Evolutionary conservation across 2,797 vertebrate genomes (phyloP).

Genomic region (Anableps anableps): DNA sequence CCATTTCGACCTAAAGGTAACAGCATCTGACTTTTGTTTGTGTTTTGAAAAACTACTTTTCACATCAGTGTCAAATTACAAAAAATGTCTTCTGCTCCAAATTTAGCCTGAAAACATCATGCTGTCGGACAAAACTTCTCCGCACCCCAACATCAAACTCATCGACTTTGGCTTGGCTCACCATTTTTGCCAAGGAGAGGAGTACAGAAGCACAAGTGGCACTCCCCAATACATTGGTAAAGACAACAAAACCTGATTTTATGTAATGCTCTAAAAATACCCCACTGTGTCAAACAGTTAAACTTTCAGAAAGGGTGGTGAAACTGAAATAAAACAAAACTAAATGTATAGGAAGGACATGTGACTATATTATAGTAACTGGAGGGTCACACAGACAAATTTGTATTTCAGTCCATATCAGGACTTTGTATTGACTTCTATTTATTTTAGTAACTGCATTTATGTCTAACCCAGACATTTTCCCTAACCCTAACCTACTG

Average conservation of each 20-base stretch:
- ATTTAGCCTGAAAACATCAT: slow-evolving; percentile 85
- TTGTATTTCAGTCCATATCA: too few species aligned
- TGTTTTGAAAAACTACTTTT: neutral
- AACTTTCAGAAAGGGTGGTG: neutral
- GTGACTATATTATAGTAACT: too few species aligned
- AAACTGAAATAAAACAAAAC: neutral
- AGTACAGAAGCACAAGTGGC: slow-evolving; percentile 82
- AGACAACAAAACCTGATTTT: neutral
- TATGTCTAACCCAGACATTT: too few species aligned
- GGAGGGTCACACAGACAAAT: too few species aligned
- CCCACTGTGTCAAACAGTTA: neutral
- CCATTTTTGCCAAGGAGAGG: slow-evolving; percentile 65
- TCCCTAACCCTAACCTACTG: too few species aligned
- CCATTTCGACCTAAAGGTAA: slow-evolving; percentile 87
- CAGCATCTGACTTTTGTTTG: accelerated
- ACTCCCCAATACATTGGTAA: slow-evolving; percentile 83
- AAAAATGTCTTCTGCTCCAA: slow-evolving; percentile 5
- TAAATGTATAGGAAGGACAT: too few species aligned
- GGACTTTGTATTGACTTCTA: too few species aligned
- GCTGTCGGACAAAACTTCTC: slow-evolving; percentile 79
- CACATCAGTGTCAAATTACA: neutral
- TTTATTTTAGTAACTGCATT: too few species aligned
- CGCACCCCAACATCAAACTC: slow-evolving; percentile 80
- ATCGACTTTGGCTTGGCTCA: slow-evolving; percentile 86
- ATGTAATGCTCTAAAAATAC: neutral